These are phyloP conservation scores for Agapornis canus DNA, from an alignment of 2,797 vertebrate genomes.

Conservation along the genomic window DNA sequence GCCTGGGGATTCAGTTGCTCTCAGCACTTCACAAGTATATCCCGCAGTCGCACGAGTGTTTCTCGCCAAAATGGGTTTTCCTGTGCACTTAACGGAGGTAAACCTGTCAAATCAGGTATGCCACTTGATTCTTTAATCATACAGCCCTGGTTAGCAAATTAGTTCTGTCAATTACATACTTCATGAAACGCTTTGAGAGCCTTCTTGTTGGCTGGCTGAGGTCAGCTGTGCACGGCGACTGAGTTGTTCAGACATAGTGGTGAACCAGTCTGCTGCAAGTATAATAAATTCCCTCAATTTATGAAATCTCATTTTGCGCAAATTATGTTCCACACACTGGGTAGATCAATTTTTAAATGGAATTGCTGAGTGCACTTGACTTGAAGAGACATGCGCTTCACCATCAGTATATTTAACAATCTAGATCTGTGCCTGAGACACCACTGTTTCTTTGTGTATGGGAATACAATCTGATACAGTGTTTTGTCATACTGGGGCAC, in stretches of 20 bases:
- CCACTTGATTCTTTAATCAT: not conserved
- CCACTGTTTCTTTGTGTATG: not conserved
- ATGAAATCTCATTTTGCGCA: not conserved
- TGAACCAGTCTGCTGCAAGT: not conserved
- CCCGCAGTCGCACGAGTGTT: rapidly evolving
- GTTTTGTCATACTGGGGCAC: not conserved
- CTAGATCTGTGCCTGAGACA: not conserved
- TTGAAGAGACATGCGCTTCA: not conserved
- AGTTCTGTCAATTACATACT: not conserved
- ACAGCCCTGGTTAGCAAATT: not conserved
- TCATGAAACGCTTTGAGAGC: not conserved
- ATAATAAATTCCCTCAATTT: not conserved
- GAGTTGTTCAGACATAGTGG: not conserved
- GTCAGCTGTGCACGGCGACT: rapidly evolving
- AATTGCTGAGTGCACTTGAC: not conserved
- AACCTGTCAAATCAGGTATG: not conserved
- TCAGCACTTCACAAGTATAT: not conserved
- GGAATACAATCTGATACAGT: not conserved
- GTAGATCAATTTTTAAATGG: not conserved
- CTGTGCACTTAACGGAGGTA: not conserved
- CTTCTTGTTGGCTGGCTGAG: not conserved
- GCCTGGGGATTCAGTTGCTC: not conserved
- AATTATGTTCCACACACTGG: not conserved
- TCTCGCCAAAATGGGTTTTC: not conserved
- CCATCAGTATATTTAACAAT: no score